These are phyloP conservation scores for Armadillidium nasatum DNA, from an alignment of 1,140 invertebrate species.

Conservation along the genomic window DNA sequence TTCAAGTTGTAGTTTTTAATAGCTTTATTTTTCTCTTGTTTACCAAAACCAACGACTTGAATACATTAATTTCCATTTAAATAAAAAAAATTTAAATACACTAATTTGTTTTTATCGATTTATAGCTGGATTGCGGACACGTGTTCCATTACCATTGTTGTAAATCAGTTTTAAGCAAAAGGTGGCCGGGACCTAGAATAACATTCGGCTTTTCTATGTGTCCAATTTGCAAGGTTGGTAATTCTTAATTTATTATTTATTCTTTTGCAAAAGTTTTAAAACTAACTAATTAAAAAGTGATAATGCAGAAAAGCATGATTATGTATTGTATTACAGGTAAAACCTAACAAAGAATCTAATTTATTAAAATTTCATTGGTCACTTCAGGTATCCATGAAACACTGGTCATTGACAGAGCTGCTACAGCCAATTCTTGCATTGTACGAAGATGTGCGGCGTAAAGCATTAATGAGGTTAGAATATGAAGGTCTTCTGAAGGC, in stretches of 20 bases:
- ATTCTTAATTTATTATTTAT: too few species aligned
- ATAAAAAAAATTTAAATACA: too few species aligned
- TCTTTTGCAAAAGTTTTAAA: too few species aligned
- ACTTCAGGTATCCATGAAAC: conserved; percentile 68
- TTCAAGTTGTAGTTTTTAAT: too few species aligned
- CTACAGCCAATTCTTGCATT: conserved; percentile 73
- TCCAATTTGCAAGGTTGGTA: conserved; percentile 87
- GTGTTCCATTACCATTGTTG: conserved; percentile 94
- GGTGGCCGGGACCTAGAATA: conserved; percentile 92
- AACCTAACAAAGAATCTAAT: too few species aligned
- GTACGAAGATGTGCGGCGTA: conserved; percentile 83
- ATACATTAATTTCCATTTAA: too few species aligned
- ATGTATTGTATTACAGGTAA: too few species aligned
- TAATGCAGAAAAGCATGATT: too few species aligned
- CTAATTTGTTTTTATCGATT: conserved; percentile 46
- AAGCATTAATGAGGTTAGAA: conserved; percentile 91
- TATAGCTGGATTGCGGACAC: conserved; percentile 84
- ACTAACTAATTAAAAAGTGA: too few species aligned
- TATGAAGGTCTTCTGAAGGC: conserved; percentile 85
- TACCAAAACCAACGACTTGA: too few species aligned
- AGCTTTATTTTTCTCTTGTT: too few species aligned
- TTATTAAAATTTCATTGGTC: too few species aligned
- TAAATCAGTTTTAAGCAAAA: conserved; percentile 73
- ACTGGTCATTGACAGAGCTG: conserved; percentile 70
- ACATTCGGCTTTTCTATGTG: conserved; percentile 93